phyloP scores from a whole-genome alignment of 2,113 vertebrate genomes.

The Hyla sarda region DNA sequence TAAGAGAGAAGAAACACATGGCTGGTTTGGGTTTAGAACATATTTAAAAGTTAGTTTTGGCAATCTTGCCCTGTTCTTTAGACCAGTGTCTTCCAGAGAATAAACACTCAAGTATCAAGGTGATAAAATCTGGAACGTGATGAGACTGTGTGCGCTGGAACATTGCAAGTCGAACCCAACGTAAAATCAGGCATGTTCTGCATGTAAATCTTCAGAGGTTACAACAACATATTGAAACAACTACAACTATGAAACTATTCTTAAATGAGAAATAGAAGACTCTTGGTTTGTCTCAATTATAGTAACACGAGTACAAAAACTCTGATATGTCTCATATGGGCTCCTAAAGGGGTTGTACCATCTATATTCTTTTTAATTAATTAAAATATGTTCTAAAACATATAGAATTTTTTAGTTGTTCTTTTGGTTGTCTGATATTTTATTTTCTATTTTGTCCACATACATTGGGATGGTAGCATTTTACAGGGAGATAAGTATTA shows the following conservation, averaged over 20 bases:
- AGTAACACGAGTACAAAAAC: neutral
- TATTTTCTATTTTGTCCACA: too few relatives aligned
- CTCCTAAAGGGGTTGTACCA: neutral
- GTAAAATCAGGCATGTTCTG: conserved; percentile 23
- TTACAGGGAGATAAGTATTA: too few relatives aligned
- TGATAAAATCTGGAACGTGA: conserved; percentile 44
- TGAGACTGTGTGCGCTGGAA: neutral
- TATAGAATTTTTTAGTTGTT: too few relatives aligned
- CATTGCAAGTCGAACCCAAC: neutral
- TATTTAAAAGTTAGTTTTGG: neutral
- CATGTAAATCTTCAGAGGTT: neutral
- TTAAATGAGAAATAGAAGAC: neutral
- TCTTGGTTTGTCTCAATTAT: neutral
- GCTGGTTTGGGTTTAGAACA: neutral
- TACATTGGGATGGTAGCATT: too few relatives aligned
- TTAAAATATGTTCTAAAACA: too few relatives aligned
- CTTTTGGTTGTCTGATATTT: too few relatives aligned
- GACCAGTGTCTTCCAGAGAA: neutral
- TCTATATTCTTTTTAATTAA: too few relatives aligned
- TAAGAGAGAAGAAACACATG: neutral
- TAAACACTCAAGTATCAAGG: conserved; percentile 31
- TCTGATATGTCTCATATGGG: neutral
- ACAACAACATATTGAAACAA: neutral
- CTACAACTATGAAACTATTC: neutral
- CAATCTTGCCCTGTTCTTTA: neutral